These are phyloP conservation scores for Lontra canadensis DNA, from an alignment of 2,113 vertebrate species.

Conservation along the genomic window DNA sequence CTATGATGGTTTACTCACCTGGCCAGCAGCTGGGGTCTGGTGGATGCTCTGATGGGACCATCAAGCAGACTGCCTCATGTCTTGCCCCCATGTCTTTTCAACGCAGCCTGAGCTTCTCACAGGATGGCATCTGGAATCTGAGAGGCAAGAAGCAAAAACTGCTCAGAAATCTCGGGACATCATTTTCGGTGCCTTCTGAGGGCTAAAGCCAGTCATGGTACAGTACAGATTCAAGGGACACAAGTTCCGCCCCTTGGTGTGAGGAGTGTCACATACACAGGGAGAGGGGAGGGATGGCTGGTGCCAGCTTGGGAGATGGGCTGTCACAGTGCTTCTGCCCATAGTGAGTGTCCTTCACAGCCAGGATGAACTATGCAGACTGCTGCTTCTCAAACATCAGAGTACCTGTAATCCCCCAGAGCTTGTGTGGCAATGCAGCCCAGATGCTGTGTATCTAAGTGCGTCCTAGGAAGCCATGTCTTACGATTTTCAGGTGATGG, in stretches of 20 bases:
- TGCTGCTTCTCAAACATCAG: not conserved
- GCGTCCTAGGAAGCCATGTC: not conserved
- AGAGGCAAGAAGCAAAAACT: not conserved
- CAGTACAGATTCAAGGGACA: not conserved
- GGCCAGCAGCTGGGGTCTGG: too few relatives aligned
- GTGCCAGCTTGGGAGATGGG: not conserved
- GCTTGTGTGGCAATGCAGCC: not conserved
- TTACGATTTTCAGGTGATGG: not conserved
- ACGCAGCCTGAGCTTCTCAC: not conserved
- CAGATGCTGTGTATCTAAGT: not conserved
- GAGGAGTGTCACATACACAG: not conserved
- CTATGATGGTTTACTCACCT: not conserved
- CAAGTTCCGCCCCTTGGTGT: not conserved
- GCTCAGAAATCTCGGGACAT: not conserved
- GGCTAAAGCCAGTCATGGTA: not conserved
- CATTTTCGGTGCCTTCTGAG: not conserved
- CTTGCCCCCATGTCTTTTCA: not conserved
- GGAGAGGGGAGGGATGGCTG: not conserved
- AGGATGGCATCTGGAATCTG: not conserved
- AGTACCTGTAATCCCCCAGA: accelerated
- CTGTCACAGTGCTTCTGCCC: not conserved
- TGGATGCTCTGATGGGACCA: not conserved
- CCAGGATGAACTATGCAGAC: not conserved
- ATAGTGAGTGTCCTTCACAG: not conserved
- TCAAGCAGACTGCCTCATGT: not conserved